These are phyloP conservation scores for Scomber japonicus DNA, from an alignment of 2,113 vertebrate species.

Conservation along the genomic window DNA sequence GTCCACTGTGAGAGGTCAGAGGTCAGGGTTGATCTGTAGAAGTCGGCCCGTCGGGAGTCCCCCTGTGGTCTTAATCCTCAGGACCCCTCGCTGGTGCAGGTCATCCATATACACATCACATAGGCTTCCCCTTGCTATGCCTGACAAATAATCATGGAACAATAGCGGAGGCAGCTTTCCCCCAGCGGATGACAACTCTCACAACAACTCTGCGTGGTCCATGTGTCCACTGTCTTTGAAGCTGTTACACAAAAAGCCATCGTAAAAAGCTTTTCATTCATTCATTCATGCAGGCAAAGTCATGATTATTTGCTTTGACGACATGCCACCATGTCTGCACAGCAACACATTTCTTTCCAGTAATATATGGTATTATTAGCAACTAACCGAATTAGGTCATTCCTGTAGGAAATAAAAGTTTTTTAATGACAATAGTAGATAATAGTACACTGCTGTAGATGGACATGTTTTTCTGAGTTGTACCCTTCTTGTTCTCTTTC, in stretches of 20 bases:
- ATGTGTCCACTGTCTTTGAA: slow-evolving; percentile 28
- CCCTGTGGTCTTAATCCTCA: slow-evolving; percentile 54
- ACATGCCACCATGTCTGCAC: not conserved
- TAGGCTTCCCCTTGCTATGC: slow-evolving; percentile 32
- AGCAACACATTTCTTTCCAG: not conserved
- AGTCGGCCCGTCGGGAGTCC: slow-evolving; percentile 36
- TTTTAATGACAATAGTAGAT: slow-evolving; percentile 7
- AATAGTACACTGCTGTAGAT: slow-evolving; percentile 44
- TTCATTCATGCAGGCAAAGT: slow-evolving; percentile 6
- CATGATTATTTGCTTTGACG: slow-evolving; percentile 13
- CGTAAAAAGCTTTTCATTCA: not conserved
- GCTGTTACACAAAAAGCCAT: not conserved
- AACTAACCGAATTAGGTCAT: slow-evolving; percentile 12
- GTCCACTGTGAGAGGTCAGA: slow-evolving; percentile 41
- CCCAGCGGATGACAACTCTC: not conserved
- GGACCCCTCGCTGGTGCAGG: slow-evolving; percentile 59
- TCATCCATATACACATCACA: slow-evolving; percentile 44
- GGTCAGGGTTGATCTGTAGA: slow-evolving; percentile 53
- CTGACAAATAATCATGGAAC: slow-evolving; percentile 64
- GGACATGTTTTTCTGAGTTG: slow-evolving; percentile 55
- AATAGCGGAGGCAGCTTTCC: slow-evolving; percentile 17
- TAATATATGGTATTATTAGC: slow-evolving; percentile 2
- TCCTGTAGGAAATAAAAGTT: slow-evolving; percentile 18
- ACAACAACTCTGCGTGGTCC: slow-evolving; percentile 14
- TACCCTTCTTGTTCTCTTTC: slow-evolving; percentile 27